Evolutionary conservation across 1,140 invertebrate species (phyloP).

Genomic region (Tetramorium alpestre): DNA sequence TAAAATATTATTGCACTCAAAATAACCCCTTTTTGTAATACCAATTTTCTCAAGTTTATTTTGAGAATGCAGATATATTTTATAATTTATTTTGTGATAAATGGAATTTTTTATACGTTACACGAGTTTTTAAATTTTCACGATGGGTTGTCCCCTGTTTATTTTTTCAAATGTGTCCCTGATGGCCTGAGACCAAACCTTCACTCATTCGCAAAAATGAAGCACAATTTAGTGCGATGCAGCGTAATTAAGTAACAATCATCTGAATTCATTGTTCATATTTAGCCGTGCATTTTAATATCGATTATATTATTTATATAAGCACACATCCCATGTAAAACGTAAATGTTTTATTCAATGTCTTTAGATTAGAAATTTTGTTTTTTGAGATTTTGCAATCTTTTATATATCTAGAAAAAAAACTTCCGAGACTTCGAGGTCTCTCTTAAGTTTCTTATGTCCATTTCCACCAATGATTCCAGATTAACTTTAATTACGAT

Average conservation of each 20-base stretch:
- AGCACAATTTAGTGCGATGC: constrained; percentile 13
- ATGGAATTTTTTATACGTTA: not conserved
- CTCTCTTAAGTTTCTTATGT: not conserved
- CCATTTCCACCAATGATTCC: too few relatives aligned
- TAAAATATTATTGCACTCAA: not conserved
- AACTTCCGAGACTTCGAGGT: not conserved
- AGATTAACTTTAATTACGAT: too few relatives aligned
- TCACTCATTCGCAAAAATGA: constrained; percentile 8
- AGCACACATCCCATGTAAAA: constrained; percentile 16
- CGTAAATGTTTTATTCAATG: not conserved
- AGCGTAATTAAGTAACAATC: not conserved
- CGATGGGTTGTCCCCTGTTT: constrained; percentile 7
- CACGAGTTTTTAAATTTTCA: not conserved
- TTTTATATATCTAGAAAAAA: not conserved
- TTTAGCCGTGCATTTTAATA: not conserved
- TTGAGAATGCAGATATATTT: not conserved
- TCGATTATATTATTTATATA: constrained; percentile 11
- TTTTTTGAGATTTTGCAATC: not conserved
- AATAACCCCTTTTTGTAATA: not conserved
- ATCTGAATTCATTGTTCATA: constrained; percentile 4
- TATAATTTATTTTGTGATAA: not conserved
- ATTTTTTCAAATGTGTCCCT: constrained; percentile 32
- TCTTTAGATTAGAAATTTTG: not conserved
- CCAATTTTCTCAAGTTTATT: not conserved
- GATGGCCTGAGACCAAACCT: constrained; percentile 53